These are phyloP conservation scores for Megathymus violae DNA, from an alignment of 1,140 invertebrate genomes.

Conservation along the genomic window DNA sequence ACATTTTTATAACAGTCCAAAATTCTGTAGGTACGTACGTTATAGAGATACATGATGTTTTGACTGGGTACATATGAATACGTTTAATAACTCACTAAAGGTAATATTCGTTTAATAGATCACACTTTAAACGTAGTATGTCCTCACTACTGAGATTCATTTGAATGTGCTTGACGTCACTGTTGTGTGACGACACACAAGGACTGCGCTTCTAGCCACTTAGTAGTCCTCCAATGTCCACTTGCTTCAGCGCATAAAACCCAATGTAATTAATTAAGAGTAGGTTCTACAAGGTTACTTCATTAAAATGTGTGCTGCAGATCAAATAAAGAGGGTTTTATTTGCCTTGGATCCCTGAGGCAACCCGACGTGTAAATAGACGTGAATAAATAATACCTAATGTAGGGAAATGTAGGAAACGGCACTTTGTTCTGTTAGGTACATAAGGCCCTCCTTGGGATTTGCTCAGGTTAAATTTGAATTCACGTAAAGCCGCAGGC, in stretches of 20 bases:
- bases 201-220: no score
- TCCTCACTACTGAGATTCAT: no score
- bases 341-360: conserved; percentile 60
- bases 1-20: no score
- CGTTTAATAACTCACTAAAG: no score
- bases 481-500: neutral
- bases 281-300: conserved; percentile 52
- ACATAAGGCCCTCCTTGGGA: conserved; percentile 22
- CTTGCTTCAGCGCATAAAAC: conserved; percentile 24
- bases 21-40: no score
- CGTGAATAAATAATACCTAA: conserved; percentile 40
- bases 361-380: conserved; percentile 49
- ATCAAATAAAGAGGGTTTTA: conserved; percentile 65
- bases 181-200: no score
- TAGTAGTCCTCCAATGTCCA: conserved; percentile 21
- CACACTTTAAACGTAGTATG: no score
- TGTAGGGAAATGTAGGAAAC: conserved; percentile 22
- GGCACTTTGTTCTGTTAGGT: conserved; percentile 10
- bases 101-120: no score
- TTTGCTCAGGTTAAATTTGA: conserved; percentile 23
- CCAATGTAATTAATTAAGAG: conserved; percentile 54
- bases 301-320: conserved; percentile 65
- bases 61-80: no score
- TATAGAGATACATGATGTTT: no score
- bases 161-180: no score